Percentiles rank a stretch among this genome's conserved stretches.
These are phyloP conservation scores for Ramphastos sulfuratus DNA, from an alignment of 2,113 vertebrate genomes.

Conservation along the genomic window DNA sequence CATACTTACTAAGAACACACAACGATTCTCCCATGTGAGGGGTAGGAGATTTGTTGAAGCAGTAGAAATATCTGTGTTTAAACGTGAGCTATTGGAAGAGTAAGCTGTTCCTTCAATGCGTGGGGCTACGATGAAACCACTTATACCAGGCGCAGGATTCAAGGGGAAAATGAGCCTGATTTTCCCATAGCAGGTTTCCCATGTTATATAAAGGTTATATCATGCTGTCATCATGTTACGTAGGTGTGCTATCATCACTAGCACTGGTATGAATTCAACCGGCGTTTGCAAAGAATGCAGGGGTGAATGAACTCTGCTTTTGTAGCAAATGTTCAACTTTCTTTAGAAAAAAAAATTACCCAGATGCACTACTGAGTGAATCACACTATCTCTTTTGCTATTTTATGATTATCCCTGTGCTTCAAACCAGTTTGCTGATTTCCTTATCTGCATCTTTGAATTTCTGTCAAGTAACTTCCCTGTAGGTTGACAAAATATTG, in stretches of 20 bases:
- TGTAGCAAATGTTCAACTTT: background rate
- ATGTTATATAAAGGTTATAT: background rate
- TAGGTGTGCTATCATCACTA: background rate
- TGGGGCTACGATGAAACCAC: background rate
- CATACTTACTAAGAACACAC: background rate
- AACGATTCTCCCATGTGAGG: conserved; percentile 11
- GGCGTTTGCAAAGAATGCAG: background rate
- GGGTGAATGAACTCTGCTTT: background rate
- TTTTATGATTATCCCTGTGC: background rate
- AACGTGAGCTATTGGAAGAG: background rate
- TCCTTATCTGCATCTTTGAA: conserved; percentile 19
- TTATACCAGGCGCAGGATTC: background rate
- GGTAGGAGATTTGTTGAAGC: background rate
- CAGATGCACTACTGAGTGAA: background rate
- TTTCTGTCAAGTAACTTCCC: background rate
- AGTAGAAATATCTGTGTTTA: background rate
- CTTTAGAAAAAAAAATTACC: background rate
- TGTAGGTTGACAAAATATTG: background rate
- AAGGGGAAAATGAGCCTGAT: background rate
- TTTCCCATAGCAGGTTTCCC: background rate
- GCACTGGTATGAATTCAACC: background rate
- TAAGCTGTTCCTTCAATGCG: background rate
- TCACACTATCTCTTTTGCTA: background rate
- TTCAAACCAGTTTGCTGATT: conserved; percentile 4
- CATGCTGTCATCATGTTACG: background rate